Evolutionary conservation across 2,113 vertebrate genomes (phyloP).

Genomic region (Saguinus midas): DNA sequence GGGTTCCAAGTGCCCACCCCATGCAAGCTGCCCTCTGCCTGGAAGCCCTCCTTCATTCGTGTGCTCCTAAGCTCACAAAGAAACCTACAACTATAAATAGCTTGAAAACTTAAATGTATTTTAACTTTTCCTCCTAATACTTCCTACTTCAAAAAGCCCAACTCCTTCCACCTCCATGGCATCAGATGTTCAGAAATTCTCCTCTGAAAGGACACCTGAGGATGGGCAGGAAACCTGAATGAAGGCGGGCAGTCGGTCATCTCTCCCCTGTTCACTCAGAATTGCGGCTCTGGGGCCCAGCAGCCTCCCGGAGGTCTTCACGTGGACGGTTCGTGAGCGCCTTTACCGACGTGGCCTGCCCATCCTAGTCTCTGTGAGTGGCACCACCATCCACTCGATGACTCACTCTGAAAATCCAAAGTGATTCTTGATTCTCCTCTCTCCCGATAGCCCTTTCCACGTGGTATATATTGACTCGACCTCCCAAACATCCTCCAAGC

Average conservation of each 20-base stretch:
- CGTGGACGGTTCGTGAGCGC: neutral
- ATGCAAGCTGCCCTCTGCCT: neutral
- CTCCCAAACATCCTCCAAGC: neutral
- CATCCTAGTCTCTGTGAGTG: rapidly evolving
- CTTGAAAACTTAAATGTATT: neutral
- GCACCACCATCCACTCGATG: rapidly evolving
- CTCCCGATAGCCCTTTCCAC: neutral
- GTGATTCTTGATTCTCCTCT: neutral
- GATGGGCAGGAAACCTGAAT: neutral
- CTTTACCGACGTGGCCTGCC: neutral
- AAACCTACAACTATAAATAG: neutral
- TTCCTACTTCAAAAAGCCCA: neutral
- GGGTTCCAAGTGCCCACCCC: neutral
- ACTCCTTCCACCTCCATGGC: neutral
- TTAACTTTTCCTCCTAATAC: neutral
- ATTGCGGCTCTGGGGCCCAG: neutral
- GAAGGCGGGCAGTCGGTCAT: neutral
- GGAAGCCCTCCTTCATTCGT: neutral
- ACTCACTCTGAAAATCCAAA: neutral
- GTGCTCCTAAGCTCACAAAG: neutral
- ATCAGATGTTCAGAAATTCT: neutral
- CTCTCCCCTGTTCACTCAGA: rapidly evolving
- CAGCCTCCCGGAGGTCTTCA: too few relatives aligned
- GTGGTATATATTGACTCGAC: neutral
- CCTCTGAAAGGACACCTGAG: neutral